Conservation (phyloP, 2,113 vertebrate genomes). For the Engraulis encrasicolus region DNA sequence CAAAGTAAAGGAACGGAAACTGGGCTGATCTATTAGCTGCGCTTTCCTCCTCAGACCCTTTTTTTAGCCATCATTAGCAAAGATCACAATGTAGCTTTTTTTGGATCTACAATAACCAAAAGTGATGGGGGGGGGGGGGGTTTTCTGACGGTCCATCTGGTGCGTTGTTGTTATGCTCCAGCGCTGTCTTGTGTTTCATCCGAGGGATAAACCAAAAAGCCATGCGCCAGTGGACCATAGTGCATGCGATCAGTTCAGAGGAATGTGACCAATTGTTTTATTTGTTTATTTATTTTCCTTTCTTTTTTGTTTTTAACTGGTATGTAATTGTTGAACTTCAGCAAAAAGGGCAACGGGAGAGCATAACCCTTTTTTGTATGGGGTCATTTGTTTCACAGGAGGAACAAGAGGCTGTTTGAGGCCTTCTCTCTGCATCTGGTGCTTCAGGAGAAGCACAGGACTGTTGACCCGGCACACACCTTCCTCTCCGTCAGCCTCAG, state of each 20-base stretch:
- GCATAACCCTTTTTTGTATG: neutral
- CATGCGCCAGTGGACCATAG: constrained; percentile 13
- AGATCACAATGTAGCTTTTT: constrained; percentile 19
- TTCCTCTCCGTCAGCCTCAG: constrained; percentile 86
- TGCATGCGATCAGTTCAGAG: neutral
- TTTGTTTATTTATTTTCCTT: constrained; percentile 7
- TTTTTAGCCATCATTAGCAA: constrained; percentile 38
- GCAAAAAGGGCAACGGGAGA: neutral
- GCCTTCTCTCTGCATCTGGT: constrained; percentile 78
- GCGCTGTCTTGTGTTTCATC: constrained; percentile 17
- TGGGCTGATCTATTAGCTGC: constrained; percentile 30
- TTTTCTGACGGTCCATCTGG: constrained; percentile 28
- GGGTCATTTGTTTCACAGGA: constrained; percentile 61
- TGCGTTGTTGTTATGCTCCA: constrained; percentile 21
- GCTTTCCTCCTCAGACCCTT: constrained; percentile 13
- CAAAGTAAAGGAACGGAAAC: neutral
- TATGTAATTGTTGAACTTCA: neutral
- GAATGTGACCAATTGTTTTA: constrained; percentile 4
- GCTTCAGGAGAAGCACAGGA: constrained; percentile 81
- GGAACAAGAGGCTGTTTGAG: constrained; percentile 88
- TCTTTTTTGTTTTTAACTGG: neutral
- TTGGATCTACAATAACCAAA: constrained; percentile 26
- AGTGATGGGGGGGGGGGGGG: neutral
- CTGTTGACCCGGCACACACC: constrained; percentile 70
- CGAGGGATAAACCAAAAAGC: neutral